Conservation (phyloP, 30 jellyfish, hydroid and myxozoan species). For the Nemopilema nomurai region DNA sequence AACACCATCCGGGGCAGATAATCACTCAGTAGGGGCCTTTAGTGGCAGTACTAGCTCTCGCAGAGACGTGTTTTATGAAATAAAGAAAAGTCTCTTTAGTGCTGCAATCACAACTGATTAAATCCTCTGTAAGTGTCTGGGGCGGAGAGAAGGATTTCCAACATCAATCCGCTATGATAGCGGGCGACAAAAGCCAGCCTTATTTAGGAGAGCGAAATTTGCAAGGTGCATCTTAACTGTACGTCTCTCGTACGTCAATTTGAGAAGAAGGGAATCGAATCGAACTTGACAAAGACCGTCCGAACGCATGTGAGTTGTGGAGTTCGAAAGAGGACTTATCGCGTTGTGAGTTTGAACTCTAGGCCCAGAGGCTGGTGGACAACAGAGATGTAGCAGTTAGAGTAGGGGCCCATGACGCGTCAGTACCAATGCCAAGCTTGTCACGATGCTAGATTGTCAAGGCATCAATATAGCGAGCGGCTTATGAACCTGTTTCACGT, state of each 20-base stretch:
- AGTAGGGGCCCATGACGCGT: neutral
- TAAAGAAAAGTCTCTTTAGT: conserved; percentile 30
- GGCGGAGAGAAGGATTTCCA: conserved; percentile 14
- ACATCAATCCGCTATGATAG: neutral
- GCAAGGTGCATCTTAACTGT: too few relatives aligned
- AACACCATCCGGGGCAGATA: neutral
- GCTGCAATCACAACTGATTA: conserved; percentile 1
- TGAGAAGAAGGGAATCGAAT: neutral
- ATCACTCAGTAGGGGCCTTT: conserved; percentile 31
- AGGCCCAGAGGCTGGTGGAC: neutral
- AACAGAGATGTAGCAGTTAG: neutral
- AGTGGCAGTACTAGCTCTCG: conserved; percentile 16
- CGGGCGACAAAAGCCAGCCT: conserved; percentile 1
- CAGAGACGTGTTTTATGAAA: conserved; percentile 22
- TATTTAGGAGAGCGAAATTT: too few relatives aligned
- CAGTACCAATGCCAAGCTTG: neutral
- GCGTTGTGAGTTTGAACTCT: neutral
- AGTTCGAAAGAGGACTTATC: neutral
- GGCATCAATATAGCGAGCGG: neutral
- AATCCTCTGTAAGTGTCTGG: conserved; percentile 34
- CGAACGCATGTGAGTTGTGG: neutral
- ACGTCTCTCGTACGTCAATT: too few relatives aligned
- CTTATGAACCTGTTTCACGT: neutral
- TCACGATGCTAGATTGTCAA: neutral
- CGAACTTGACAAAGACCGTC: neutral